phyloP scores from a whole-genome alignment of 2,113 vertebrate species.

The Ailurus styani region DNA sequence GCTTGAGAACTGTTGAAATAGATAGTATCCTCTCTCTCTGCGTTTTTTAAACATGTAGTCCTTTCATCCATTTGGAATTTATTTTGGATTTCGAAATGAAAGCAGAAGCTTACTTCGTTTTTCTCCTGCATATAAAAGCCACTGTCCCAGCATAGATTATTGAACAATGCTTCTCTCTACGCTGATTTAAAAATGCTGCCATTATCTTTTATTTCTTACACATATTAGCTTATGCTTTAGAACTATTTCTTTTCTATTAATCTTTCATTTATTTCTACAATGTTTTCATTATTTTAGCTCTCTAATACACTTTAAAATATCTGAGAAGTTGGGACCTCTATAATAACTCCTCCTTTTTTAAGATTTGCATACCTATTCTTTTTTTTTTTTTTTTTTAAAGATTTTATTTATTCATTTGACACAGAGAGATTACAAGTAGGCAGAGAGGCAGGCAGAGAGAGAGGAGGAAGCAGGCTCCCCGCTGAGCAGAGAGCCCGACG shows the following conservation, averaged over 20 bases:
- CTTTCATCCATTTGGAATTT: not conserved
- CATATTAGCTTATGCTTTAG: not conserved
- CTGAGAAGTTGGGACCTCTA: not conserved
- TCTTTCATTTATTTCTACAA: constrained; percentile 1
- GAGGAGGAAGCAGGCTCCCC: too few species aligned
- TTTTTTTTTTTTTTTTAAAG: too few species aligned
- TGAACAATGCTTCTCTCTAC: not conserved
- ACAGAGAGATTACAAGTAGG: too few species aligned
- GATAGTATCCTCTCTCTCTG: not conserved
- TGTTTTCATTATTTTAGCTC: constrained; percentile 19
- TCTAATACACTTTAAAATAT: constrained; percentile 6
- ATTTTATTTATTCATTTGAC: too few species aligned
- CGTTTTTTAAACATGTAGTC: not conserved
- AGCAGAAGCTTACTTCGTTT: not conserved
- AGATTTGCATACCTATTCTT: constrained; percentile 1
- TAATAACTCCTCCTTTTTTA: not conserved
- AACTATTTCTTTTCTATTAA: not conserved
- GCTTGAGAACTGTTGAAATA: not conserved
- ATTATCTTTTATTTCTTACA: constrained; percentile 23
- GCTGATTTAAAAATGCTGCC: not conserved
- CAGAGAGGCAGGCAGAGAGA: too few species aligned
- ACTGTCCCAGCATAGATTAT: not conserved
- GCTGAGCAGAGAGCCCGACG: too few species aligned
- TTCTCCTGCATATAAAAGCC: not conserved
- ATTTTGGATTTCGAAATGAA: not conserved